Conservation (phyloP, 2,113 vertebrate genomes). For the Merops nubicus region DNA sequence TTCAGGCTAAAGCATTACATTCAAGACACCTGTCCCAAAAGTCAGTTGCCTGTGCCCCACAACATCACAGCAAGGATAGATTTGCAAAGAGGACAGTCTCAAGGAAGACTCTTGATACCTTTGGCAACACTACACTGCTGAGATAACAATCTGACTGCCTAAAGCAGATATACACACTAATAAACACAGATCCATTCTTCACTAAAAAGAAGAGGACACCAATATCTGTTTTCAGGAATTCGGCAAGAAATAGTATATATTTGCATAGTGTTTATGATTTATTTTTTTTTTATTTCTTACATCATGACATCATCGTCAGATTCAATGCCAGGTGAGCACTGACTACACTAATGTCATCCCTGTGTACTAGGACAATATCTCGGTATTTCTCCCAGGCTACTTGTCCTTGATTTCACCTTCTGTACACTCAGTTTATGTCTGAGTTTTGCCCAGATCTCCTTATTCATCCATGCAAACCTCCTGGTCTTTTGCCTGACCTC, state of each 20-base stretch:
- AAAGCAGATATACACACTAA: background rate
- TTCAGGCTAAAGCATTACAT: background rate
- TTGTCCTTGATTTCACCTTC: background rate
- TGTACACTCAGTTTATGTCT: background rate
- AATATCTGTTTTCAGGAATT: background rate
- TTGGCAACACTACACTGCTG: background rate
- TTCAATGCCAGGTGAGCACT: accelerated
- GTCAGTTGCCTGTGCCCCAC: background rate
- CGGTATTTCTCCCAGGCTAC: background rate
- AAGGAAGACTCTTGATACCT: background rate
- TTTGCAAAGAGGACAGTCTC: background rate
- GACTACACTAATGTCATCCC: background rate
- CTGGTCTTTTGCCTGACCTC: background rate
- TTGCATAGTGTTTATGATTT: background rate
- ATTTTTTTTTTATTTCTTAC: background rate
- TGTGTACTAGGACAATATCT: background rate
- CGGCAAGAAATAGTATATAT: background rate
- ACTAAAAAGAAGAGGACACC: background rate
- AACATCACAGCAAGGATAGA: background rate
- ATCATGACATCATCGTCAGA: background rate
- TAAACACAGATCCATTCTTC: background rate
- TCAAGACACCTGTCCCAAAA: background rate
- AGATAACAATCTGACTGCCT: background rate
- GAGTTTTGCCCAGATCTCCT: background rate
- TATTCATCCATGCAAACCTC: background rate